Evolutionary conservation across 2,888 invertebrate genomes (phyloP).

Genomic region (Autographa gamma): DNA sequence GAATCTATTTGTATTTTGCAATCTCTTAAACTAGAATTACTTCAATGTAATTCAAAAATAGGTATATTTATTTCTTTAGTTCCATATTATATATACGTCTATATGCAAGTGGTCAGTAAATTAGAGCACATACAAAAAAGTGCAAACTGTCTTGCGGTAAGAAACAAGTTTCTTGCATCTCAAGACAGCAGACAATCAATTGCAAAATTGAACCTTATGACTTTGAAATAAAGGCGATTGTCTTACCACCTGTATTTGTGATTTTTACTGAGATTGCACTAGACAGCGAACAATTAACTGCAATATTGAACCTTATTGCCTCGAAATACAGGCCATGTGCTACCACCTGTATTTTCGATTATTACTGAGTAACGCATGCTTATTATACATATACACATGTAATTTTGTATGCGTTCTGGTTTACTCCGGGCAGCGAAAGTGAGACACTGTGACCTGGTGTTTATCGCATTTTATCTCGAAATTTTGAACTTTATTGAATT

Average conservation of each 20-base stretch:
- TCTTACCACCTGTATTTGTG: neutral
- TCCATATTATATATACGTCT: too few species aligned
- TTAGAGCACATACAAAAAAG: too few species aligned
- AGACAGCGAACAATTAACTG: too few species aligned
- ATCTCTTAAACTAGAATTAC: too few species aligned
- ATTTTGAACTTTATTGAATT: neutral
- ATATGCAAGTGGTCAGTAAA: too few species aligned
- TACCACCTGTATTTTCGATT: neutral
- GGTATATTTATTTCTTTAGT: too few species aligned
- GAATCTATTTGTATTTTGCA: too few species aligned
- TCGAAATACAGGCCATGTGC: neutral
- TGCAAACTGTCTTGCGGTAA: too few species aligned
- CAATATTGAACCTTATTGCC: neutral
- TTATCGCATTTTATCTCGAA: neutral
- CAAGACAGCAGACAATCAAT: too few species aligned
- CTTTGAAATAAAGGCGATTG: neutral
- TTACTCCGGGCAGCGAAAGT: conserved; percentile 1
- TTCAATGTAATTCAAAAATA: too few species aligned
- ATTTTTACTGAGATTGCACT: too few species aligned
- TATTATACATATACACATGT: neutral
- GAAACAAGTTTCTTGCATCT: too few species aligned
- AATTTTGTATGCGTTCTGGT: neutral
- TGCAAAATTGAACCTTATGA: neutral
- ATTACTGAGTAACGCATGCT: neutral
- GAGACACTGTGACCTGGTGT: neutral